Evolutionary conservation across 2,888 invertebrate species (phyloP).

Genomic region (Nomada lathburiana): DNA sequence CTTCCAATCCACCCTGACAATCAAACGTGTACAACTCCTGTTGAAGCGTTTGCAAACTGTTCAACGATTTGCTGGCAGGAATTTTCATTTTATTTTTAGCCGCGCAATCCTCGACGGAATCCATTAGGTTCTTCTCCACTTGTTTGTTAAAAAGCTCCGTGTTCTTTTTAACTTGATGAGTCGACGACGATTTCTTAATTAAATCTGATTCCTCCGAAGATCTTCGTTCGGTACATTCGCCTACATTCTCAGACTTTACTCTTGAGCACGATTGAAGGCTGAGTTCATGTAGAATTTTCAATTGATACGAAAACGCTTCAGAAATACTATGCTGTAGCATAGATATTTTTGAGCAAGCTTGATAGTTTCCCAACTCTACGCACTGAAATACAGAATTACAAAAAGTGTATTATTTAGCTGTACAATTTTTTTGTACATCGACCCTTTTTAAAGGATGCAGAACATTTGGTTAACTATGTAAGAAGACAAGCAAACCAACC

Average conservation of each 20-base stretch:
- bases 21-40: slow-evolving; percentile 83
- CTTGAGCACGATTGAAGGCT: slow-evolving; percentile 65
- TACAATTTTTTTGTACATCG: neutral
- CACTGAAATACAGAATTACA: slow-evolving; percentile 75
- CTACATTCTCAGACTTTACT: slow-evolving; percentile 35
- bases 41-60: slow-evolving; percentile 79
- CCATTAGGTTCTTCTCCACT: slow-evolving; percentile 80
- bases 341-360: slow-evolving; percentile 84
- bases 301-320: slow-evolving; percentile 83
- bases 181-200: slow-evolving; percentile 20
- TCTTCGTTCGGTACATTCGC: neutral
- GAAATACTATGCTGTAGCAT: slow-evolving; percentile 83
- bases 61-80: slow-evolving; percentile 81
- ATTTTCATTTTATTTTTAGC: slow-evolving; percentile 79
- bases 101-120: slow-evolving; percentile 79
- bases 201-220: neutral
- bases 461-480: neutral
- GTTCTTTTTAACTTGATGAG: slow-evolving; percentile 66
- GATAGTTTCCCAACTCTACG: slow-evolving; percentile 83
- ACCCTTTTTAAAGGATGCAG: too few species aligned
- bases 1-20: slow-evolving; percentile 84
- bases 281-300: slow-evolving; percentile 80
- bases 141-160: slow-evolving; percentile 80
- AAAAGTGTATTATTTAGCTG: neutral
- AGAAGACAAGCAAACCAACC: slow-evolving; percentile 71